Conservation (phyloP, 2,113 vertebrate genomes). For the Ophthalmotilapia sp. region DNA sequence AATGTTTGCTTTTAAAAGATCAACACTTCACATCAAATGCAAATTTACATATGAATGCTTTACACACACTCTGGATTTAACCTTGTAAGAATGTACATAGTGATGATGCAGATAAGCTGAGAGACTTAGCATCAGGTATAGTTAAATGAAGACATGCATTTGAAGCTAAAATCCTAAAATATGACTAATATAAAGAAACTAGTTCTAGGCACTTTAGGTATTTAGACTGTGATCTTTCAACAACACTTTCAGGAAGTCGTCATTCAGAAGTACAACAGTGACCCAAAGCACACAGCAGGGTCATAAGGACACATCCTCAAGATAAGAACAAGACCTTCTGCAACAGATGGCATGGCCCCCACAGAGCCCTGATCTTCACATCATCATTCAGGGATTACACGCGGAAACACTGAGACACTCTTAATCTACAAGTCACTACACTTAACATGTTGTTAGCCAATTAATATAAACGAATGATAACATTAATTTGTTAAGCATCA, state of each 20-base stretch:
- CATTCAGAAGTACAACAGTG: background rate
- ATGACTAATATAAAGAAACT: background rate
- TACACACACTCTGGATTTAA: background rate
- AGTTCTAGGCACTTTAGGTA: background rate
- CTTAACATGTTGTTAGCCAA: background rate
- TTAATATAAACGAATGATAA: background rate
- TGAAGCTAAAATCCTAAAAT: background rate
- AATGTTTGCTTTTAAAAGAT: background rate
- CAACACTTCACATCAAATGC: background rate
- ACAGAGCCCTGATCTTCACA: background rate
- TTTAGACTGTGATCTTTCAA: background rate
- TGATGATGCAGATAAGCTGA: background rate
- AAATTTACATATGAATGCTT: background rate
- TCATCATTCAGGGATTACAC: background rate
- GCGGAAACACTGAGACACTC: background rate
- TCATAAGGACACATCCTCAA: background rate
- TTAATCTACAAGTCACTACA: background rate
- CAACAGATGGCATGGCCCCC: background rate
- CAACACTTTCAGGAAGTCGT: background rate
- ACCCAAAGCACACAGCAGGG: background rate
- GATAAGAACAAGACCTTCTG: background rate
- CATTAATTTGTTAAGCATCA: background rate
- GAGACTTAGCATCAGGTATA: accelerated
- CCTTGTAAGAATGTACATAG: background rate
- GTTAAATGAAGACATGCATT: background rate